Percentiles rank a stretch among this genome's conserved stretches.
phyloP scores from a whole-genome alignment of 2,797 vertebrate species.

The Aythya fuligula region DNA sequence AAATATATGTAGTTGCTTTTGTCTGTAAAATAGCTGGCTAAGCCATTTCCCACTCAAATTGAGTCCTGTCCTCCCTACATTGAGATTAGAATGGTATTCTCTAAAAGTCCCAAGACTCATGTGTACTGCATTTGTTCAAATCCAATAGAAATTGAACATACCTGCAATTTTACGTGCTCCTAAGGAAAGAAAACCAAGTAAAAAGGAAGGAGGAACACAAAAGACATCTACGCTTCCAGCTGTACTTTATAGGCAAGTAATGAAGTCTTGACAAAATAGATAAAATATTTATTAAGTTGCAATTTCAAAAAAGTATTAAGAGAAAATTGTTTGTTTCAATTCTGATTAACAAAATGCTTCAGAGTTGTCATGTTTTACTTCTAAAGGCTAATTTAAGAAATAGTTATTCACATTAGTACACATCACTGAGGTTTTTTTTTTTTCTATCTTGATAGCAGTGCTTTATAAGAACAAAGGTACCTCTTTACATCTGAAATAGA shows the following conservation, averaged over 20 bases:
- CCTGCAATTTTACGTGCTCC: constrained; percentile 93
- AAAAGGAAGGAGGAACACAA: constrained; percentile 93
- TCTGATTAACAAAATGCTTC: not conserved
- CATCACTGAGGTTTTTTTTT: not conserved
- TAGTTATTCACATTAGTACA: not conserved
- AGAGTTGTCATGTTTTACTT: not conserved
- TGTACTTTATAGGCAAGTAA: constrained; percentile 93
- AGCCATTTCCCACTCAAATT: not conserved
- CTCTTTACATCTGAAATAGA: not conserved
- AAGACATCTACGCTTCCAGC: constrained; percentile 90
- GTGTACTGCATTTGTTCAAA: constrained; percentile 72
- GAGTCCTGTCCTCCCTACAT: not conserved
- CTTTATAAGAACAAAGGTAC: not conserved
- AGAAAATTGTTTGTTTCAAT: not conserved
- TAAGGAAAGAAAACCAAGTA: constrained; percentile 96
- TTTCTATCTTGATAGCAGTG: not conserved
- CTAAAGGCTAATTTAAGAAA: not conserved
- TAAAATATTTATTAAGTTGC: not conserved
- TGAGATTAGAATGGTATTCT: not conserved
- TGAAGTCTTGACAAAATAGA: not conserved
- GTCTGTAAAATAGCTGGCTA: constrained; percentile 14
- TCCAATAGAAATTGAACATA: constrained; percentile 89
- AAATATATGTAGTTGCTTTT: not conserved
- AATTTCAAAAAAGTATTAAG: not conserved
- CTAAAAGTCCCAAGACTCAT: constrained; percentile 38